These are phyloP conservation scores for Harlomillsia oculata DNA, from an alignment of 1,140 invertebrate genomes.

Conservation along the genomic window DNA sequence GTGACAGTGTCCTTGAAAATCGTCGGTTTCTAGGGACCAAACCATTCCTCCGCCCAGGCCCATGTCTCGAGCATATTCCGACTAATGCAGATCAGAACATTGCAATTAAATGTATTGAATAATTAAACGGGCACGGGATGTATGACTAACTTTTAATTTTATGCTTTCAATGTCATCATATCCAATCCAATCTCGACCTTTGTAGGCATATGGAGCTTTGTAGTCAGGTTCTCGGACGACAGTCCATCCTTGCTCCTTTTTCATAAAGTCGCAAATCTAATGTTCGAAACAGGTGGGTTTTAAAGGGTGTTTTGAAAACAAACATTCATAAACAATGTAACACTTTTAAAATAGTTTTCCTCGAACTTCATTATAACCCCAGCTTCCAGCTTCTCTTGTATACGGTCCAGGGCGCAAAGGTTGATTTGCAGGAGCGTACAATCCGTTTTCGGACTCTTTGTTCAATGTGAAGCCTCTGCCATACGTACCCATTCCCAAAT, in stretches of 20 bases:
- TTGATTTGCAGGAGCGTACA: conserved; percentile 45
- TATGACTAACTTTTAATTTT: conserved; percentile 33
- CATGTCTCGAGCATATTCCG: conserved; percentile 20
- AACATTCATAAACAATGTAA: background rate
- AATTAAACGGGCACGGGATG: background rate
- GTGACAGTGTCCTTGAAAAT: conserved; percentile 16
- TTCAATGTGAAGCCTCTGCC: conserved; percentile 46
- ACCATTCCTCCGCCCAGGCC: conserved; percentile 44
- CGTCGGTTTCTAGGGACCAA: conserved; percentile 44
- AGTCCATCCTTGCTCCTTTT: conserved; percentile 40
- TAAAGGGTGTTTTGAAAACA: background rate
- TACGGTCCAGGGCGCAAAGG: conserved; percentile 56
- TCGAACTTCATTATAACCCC: conserved; percentile 62
- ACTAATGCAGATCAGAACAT: background rate
- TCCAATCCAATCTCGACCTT: conserved; percentile 56
- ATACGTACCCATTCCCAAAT: conserved; percentile 47
- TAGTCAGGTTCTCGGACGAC: conserved; percentile 46
- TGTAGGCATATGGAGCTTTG: conserved; percentile 54
- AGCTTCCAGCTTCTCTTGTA: conserved; percentile 55
- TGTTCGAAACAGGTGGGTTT: background rate
- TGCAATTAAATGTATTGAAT: background rate
- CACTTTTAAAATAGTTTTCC: background rate
- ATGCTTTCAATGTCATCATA: conserved; percentile 54
- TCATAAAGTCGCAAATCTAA: conserved; percentile 2
- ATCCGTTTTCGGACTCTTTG: conserved; percentile 37